Percentiles rank a stretch among this genome's conserved stretches.
Conservation (phyloP, 2,797 vertebrate species). For the Eurystomus glaucurus region DNA sequence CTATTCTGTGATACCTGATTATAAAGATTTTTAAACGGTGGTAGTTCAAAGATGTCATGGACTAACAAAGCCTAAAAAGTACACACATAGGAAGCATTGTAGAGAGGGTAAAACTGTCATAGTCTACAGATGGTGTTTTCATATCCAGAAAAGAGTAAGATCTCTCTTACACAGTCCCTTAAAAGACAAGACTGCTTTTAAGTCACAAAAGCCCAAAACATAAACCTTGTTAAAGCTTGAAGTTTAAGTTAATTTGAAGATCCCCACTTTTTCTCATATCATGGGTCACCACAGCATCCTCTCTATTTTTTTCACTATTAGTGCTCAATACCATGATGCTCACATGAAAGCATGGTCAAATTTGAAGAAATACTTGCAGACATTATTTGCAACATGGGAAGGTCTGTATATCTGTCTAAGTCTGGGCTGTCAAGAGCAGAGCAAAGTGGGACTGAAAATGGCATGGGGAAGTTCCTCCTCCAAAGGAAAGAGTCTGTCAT, state of each 20-base stretch:
- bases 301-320: not conserved
- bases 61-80: not conserved
- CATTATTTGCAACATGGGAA: not conserved
- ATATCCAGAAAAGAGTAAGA: not conserved
- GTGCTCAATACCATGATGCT: not conserved
- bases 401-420: not conserved
- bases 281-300: not conserved
- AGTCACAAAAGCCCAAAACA: not conserved
- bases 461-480: not conserved
- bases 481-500: not conserved
- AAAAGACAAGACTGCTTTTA: not conserved
- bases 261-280: not conserved
- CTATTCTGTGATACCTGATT: not conserved
- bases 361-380: not conserved
- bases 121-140: not conserved
- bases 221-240: not conserved
- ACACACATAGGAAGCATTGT: not conserved
- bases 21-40: not conserved
- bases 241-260: not conserved
- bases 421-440: not conserved
- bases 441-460: not conserved
- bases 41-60: not conserved
- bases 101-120: not conserved
- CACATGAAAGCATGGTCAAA: not conserved
- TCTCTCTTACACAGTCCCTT: not conserved